phyloP scores from a whole-genome alignment of 2,888 invertebrate species.

The Ellobium chinense region DNA sequence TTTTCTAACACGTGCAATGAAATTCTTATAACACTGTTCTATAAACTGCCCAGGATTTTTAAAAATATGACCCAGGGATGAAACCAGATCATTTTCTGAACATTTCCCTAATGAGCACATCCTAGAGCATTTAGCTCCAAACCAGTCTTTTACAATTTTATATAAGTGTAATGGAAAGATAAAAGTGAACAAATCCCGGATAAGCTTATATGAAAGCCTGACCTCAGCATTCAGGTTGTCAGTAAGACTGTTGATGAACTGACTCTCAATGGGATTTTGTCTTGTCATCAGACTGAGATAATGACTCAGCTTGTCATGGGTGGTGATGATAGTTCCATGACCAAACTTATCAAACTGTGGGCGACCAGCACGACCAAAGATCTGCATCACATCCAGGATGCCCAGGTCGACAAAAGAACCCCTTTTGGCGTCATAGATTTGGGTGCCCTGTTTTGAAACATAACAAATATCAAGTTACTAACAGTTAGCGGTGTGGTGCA shows the following conservation, averaged over 20 bases:
- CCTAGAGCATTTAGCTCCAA: no score
- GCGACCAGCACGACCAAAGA: conserved; percentile 98
- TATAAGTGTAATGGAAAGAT: no score
- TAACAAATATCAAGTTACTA: not conserved
- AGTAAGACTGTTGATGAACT: conserved; percentile 92
- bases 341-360: conserved; percentile 97
- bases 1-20: no score
- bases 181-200: no score
- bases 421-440: conserved; percentile 97
- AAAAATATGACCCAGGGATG: no score
- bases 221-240: conserved; percentile 99
- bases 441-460: conserved; percentile 87
- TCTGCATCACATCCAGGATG: conserved; percentile 93
- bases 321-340: conserved; percentile 96
- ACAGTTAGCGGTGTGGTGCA: no score
- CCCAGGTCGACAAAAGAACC: conserved; percentile 96
- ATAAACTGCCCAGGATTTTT: no score
- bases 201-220: no score
- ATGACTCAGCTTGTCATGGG: conserved; percentile 93
- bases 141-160: no score
- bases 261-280: conserved; percentile 98
- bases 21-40: no score
- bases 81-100: no score
- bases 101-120: no score
- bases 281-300: conserved; percentile 96